Evolutionary conservation across 2,113 vertebrate species (phyloP).

Genomic region (Loxodonta africana): DNA sequence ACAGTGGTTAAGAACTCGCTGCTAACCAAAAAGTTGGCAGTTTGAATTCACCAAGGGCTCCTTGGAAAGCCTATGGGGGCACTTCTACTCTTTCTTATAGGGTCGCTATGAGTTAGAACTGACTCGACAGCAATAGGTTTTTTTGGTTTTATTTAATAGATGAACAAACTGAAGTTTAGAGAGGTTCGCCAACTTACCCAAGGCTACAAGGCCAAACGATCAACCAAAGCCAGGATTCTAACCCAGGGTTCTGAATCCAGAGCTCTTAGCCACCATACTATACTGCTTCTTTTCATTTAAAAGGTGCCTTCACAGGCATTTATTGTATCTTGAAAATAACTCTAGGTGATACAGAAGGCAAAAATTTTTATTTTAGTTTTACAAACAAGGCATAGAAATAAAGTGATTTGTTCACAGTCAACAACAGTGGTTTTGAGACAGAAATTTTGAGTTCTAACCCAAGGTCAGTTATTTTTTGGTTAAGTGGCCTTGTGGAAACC

Average conservation of each 20-base stretch:
- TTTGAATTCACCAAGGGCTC: too few relatives aligned
- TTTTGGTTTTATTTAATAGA: neutral
- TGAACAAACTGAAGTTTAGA: conserved; percentile 21
- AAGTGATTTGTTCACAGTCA: conserved; percentile 28
- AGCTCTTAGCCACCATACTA: neutral
- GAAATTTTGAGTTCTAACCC: neutral
- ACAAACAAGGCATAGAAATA: neutral
- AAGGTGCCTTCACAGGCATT: neutral
- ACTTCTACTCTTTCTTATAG: too few relatives aligned
- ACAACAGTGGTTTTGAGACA: neutral
- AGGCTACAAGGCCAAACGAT: neutral
- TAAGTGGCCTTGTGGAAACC: neutral
- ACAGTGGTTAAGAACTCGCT: too few relatives aligned
- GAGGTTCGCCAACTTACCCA: conserved; percentile 41
- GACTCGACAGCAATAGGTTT: too few relatives aligned
- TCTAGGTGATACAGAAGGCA: neutral
- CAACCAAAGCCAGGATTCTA: neutral
- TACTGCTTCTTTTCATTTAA: conserved; percentile 32
- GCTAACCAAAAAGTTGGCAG: too few relatives aligned
- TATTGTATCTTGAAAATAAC: conserved; percentile 39
- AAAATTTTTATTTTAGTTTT: conserved; percentile 50
- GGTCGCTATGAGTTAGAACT: too few relatives aligned
- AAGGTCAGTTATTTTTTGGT: conserved; percentile 35
- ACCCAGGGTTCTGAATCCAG: neutral
- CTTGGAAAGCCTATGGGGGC: too few relatives aligned